phyloP scores from a whole-genome alignment of 2,888 invertebrate genomes.

The Eristalinus aeneus region DNA sequence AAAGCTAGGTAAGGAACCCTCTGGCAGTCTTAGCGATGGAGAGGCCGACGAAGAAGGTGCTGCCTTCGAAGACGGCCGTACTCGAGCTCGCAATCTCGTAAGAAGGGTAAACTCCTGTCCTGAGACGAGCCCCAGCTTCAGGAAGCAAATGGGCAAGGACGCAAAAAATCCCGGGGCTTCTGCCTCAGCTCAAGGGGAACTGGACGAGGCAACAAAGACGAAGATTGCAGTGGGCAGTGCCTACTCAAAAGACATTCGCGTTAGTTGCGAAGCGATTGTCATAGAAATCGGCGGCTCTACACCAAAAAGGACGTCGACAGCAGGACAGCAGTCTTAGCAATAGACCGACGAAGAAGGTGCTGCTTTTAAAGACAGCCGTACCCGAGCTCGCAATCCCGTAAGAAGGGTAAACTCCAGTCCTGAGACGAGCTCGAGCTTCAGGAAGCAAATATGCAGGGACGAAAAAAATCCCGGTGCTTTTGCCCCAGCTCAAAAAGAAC shows the following conservation, averaged over 20 bases:
- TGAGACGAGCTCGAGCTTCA: conserved; percentile 95
- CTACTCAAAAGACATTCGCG: conserved; percentile 88
- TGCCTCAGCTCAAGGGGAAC: conserved; percentile 71
- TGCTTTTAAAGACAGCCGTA: conserved; percentile 80
- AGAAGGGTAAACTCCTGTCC: conserved; percentile 94
- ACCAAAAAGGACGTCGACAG: too few relatives aligned
- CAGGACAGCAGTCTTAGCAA: conserved; percentile 80
- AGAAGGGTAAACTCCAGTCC: conserved; percentile 94
- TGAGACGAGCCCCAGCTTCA: conserved; percentile 95
- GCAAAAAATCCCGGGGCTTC: conserved; percentile 55
- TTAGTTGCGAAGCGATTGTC: conserved; percentile 94
- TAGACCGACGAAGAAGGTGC: conserved; percentile 81
- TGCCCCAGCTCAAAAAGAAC: conserved; percentile 71
- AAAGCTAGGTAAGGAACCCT: conserved; percentile 79
- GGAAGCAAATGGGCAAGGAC: conserved; percentile 78
- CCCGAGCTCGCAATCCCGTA: conserved; percentile 88
- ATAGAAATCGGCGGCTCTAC: conserved; percentile 92
- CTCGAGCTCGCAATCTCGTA: conserved; percentile 88
- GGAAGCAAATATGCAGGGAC: conserved; percentile 78
- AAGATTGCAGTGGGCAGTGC: conserved; percentile 78
- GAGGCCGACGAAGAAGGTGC: conserved; percentile 82
- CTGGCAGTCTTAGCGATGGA: conserved; percentile 79
- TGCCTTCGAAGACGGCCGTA: conserved; percentile 80
- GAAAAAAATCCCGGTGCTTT: conserved; percentile 55
- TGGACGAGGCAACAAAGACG: conserved; percentile 81